Evolutionary conservation across 2,888 invertebrate species (phyloP), one percentile per base, ranked within the genome.

Genomic region (Drosophila melanosoma): DNA sequence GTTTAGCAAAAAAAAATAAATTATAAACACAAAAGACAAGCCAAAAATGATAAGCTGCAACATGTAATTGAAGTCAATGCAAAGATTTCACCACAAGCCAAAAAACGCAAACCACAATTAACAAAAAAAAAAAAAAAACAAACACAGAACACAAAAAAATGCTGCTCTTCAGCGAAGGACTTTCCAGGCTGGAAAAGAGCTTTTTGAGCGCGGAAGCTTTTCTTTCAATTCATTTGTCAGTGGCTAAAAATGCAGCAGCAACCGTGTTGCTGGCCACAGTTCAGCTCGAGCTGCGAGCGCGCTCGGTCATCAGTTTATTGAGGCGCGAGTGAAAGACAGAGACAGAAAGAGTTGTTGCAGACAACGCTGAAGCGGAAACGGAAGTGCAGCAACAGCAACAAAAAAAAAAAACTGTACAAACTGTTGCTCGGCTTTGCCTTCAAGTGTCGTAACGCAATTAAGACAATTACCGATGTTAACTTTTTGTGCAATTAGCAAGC

Each of bases 201-300:
- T 81, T 81, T 79, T 36, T 5, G 49, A 33, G 42, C 33, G 35
- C 54, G 53, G 42, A 23, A 66, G 45, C 45, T 45, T 45, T 45
- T 15, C 45, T 45, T 45, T 45, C 45, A 66, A 67, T 29, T 29
- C 29, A 75, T 65, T 66, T 54, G 15, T 4, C 48, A 48, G 65
- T 29, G 54, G 29, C 66, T 54, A 26, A 81, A 76, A 77, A 69
- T 74, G 77, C 78, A 82, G 65, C 48, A 52, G 68, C 68, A 51
- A 45, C 52, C 32, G 64, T 56, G 36, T 53, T 52, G 53, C 53
- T 62, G 58, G 70, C 63, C 74, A 79, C 87, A 87, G 87, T 87
- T 82, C 73, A 87, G 84, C 82, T 82, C 73, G 87, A 90, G 90
- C 89, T 81, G 87, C 81, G 73, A 58, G 74, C 72, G 79, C 74